These are phyloP conservation scores for Gorsachius magnificus DNA, from an alignment of 2,797 vertebrate species.

Conservation along the genomic window DNA sequence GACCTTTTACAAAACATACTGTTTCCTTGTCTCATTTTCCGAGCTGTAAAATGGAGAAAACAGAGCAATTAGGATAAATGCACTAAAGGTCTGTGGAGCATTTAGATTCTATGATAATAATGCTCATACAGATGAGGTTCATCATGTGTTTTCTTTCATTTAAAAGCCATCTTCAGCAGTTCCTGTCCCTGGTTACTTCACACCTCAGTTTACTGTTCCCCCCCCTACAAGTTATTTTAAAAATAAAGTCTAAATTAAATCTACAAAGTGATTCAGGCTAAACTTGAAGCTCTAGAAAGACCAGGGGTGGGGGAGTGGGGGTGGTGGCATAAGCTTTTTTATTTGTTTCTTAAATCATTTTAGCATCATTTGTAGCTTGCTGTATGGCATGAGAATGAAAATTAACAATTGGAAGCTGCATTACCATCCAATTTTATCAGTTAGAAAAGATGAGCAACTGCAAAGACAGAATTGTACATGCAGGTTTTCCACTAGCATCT, in stretches of 20 bases:
- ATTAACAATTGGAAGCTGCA: neutral
- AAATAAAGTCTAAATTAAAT: neutral
- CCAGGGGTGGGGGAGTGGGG: rapidly evolving
- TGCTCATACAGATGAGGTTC: neutral
- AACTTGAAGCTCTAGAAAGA: neutral
- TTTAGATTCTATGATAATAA: neutral
- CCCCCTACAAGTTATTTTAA: neutral
- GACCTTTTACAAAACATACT: neutral
- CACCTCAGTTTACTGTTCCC: neutral
- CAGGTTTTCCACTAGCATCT: neutral
- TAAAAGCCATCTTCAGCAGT: neutral
- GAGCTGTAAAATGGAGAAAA: neutral
- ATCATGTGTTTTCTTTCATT: neutral
- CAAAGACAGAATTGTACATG: neutral
- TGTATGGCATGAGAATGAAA: neutral
- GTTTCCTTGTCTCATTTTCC: neutral
- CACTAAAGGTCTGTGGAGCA: neutral
- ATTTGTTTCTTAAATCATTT: neutral
- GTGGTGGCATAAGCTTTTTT: neutral
- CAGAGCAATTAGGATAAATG: neutral
- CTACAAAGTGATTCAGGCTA: neutral
- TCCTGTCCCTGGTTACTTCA: neutral
- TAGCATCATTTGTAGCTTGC: neutral
- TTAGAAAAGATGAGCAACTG: neutral
- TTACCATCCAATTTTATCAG: neutral